phyloP scores from a whole-genome alignment of 2,113 vertebrate genomes.

The Stomatorhinus ivindoensis region DNA sequence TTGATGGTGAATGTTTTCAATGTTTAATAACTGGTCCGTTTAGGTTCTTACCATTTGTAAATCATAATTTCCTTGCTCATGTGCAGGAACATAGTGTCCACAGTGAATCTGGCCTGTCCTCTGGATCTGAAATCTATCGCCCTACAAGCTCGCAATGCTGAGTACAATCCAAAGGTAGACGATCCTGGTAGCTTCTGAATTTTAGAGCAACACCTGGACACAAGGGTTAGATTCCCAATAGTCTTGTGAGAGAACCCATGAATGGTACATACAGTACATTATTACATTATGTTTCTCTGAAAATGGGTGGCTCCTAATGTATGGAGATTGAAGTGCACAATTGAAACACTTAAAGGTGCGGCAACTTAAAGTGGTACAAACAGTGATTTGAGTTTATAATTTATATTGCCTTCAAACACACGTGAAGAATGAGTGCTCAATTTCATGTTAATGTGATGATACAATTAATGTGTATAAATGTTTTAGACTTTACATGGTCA shows the following conservation, averaged over 20 bases:
- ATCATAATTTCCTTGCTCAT: constrained; percentile 24
- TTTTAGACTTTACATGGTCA: background rate
- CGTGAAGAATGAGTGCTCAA: background rate
- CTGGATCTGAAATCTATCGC: constrained; percentile 93
- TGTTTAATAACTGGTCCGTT: background rate
- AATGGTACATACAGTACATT: background rate
- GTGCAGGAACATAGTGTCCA: constrained; percentile 89
- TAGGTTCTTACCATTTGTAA: background rate
- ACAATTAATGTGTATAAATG: background rate
- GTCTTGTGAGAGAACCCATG: background rate
- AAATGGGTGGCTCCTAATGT: background rate
- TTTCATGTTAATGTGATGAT: background rate
- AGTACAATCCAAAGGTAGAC: constrained; percentile 92
- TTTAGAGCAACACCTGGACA: background rate
- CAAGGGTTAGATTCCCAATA: background rate
- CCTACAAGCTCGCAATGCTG: constrained; percentile 89
- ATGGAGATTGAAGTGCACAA: background rate
- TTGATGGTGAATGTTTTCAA: background rate
- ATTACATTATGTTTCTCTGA: background rate
- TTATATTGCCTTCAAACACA: background rate
- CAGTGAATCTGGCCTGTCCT: constrained; percentile 86
- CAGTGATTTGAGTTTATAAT: background rate
- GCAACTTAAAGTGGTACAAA: background rate
- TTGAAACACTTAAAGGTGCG: background rate
- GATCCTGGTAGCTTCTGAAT: background rate